Percentiles rank a stretch among this genome's conserved stretches.
phyloP scores from a whole-genome alignment of 2,888 invertebrate species.

The Anodontia alba region DNA sequence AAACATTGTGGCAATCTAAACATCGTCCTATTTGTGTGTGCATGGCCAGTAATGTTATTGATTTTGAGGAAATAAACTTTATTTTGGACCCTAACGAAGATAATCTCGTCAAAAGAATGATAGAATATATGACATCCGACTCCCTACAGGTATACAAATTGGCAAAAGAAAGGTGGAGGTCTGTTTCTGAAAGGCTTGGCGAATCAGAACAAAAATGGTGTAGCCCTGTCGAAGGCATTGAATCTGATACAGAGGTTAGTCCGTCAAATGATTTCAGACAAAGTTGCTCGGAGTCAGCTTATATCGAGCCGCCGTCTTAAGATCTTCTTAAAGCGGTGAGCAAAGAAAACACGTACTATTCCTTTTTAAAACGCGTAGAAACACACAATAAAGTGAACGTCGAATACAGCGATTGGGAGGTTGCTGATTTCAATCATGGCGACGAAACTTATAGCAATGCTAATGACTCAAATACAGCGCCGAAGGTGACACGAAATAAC shows the following conservation, averaged over 20 bases:
- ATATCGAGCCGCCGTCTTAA: slow-evolving; percentile 20
- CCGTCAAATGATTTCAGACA: neutral
- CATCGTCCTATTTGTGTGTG: slow-evolving; percentile 34
- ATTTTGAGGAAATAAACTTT: slow-evolving; percentile 18
- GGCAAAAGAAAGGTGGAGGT: neutral
- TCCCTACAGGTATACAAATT: neutral
- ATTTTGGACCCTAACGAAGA: slow-evolving; percentile 23
- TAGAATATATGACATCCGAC: neutral
- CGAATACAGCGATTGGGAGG: neutral
- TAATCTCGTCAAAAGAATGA: neutral
- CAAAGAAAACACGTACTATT: slow-evolving; percentile 28
- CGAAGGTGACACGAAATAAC: neutral
- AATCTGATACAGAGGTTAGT: neutral
- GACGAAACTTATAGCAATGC: neutral
- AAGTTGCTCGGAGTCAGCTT: neutral
- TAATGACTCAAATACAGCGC: neutral
- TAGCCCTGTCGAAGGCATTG: no score
- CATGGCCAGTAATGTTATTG: slow-evolving; percentile 31
- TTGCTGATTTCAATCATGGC: neutral
- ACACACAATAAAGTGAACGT: neutral
- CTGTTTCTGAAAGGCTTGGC: neutral
- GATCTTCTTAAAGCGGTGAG: slow-evolving; percentile 20
- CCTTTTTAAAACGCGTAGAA: neutral
- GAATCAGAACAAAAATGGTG: no score
- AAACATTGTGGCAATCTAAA: no score